Evolutionary conservation across 2,113 vertebrate genomes (phyloP), one percentile per base, ranked within the genome.

Genomic region (Onychostoma macrolepis): DNA sequence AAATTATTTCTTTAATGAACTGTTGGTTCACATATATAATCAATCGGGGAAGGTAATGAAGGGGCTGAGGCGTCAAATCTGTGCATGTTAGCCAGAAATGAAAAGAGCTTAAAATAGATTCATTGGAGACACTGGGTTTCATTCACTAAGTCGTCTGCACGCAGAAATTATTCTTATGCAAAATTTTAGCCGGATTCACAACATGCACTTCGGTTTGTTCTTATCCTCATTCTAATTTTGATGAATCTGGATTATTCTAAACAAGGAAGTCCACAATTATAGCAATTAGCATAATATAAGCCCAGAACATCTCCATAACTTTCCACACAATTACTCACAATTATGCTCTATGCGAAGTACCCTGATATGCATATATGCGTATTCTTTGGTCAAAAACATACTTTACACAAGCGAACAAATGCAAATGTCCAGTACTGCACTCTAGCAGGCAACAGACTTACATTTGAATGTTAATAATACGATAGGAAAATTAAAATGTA

Each of bases 1-100:
- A 61, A 41, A 80, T 72, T 85, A 75, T 90, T 85, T 72, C 80
- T 26, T 87, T 89, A 89, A 89, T 85, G 43, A 83, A 83, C 85
- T 88, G 78, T 67, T 83, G 63, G 79, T 33, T 79, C 63, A 78
- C 83, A 83, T 63, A 71, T 88, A 58, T 87, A 85, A 87, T 88
- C 61, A 67, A 83, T 85, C 26, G 33, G 26, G 56, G 78, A 65
- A 85, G 38, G 10, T 72, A 88, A 87, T 78, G 53, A 71, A 87
- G 38, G 43, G 53, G 53, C 48, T 36, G 36, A 36, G 19, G 61
- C 61, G n/a, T 65, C 83, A 71, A 76, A 65, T 74, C 79, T 76
- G n/a, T 26, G 30, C n/a, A 65, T 83, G 80, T 56, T 86, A 77
- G 38, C 76, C 28, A 45, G 48, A 30, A 33, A 75, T 82, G 28